phyloP scores from a whole-genome alignment of 2,888 invertebrate species.

The Cosmia pyralina region DNA sequence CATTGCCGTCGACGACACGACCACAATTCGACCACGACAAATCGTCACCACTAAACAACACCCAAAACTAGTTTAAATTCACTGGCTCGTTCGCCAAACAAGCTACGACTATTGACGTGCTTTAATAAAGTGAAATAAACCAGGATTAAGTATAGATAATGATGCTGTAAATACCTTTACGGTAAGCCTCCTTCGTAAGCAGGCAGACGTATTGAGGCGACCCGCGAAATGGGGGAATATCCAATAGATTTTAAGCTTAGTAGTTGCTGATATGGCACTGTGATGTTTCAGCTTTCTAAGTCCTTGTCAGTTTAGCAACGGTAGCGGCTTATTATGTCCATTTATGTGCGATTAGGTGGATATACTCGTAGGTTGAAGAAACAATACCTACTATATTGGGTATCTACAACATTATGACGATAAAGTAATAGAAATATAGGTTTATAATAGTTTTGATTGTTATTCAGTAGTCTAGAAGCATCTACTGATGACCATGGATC shows the following conservation, averaged over 20 bases:
- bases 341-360: constrained; percentile 13
- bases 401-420: constrained; percentile 3
- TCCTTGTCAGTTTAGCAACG: constrained; percentile 9
- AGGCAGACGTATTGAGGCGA: constrained; percentile 47
- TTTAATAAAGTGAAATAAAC: constrained; percentile 66
- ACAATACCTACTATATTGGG: not conserved
- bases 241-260: constrained; percentile 26
- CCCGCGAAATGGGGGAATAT: constrained; percentile 17
- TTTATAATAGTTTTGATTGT: too few species aligned
- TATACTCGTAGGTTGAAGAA: constrained; percentile 7
- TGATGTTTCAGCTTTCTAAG: constrained; percentile 42
- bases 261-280: constrained; percentile 17
- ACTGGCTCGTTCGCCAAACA: constrained; percentile 59
- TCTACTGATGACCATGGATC: too few species aligned
- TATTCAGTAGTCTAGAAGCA: too few species aligned
- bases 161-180: constrained; percentile 49
- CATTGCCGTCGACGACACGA: not conserved
- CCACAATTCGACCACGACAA: constrained; percentile 29
- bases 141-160: constrained; percentile 57
- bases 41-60: constrained; percentile 64
- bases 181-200: constrained; percentile 17
- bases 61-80: constrained; percentile 58
- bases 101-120: constrained; percentile 61
- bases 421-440: not conserved
- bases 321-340: constrained; percentile 22